Percentiles rank a stretch among this genome's conserved stretches.
Evolutionary conservation across 1,140 invertebrate species (phyloP).

Genomic region (Tetraneura akinire): DNA sequence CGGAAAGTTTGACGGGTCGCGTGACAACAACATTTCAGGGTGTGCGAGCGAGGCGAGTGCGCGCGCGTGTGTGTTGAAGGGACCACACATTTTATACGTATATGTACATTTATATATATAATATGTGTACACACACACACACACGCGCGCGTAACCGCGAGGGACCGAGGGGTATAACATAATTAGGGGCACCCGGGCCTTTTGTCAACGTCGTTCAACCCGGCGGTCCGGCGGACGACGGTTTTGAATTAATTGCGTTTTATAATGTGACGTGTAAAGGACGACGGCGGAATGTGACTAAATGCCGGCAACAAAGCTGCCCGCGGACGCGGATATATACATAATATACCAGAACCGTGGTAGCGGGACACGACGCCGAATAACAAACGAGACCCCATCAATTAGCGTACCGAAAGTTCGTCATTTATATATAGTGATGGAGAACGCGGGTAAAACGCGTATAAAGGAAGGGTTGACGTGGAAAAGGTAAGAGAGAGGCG

Average conservation of each 20-base stretch:
- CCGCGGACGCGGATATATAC: background rate
- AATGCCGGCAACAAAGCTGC: slow-evolving; percentile 42
- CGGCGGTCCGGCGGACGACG: slow-evolving; percentile 39
- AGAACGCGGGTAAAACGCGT: background rate
- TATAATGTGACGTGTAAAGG: slow-evolving; percentile 48
- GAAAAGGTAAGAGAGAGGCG: slow-evolving; percentile 43
- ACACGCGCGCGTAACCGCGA: too few relatives aligned
- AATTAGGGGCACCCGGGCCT: slow-evolving; percentile 48
- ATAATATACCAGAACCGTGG: background rate
- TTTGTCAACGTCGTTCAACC: slow-evolving; percentile 38
- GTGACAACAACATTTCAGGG: slow-evolving; percentile 48
- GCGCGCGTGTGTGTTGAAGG: slow-evolving; percentile 1
- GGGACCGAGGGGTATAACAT: slow-evolving; percentile 40
- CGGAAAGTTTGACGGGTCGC: slow-evolving; percentile 49
- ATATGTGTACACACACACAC: background rate
- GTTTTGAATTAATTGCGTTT: slow-evolving; percentile 51
- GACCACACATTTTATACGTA: background rate
- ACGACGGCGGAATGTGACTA: slow-evolving; percentile 46
- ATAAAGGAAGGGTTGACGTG: background rate
- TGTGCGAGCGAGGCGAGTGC: too few relatives aligned
- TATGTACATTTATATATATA: background rate
- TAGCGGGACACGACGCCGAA: background rate
- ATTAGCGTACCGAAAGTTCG: slow-evolving; percentile 50
- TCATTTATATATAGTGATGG: slow-evolving; percentile 26
- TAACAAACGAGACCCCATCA: slow-evolving; percentile 51